phyloP scores from a whole-genome alignment of 2,888 invertebrate genomes.

The Mythimna pallens region DNA sequence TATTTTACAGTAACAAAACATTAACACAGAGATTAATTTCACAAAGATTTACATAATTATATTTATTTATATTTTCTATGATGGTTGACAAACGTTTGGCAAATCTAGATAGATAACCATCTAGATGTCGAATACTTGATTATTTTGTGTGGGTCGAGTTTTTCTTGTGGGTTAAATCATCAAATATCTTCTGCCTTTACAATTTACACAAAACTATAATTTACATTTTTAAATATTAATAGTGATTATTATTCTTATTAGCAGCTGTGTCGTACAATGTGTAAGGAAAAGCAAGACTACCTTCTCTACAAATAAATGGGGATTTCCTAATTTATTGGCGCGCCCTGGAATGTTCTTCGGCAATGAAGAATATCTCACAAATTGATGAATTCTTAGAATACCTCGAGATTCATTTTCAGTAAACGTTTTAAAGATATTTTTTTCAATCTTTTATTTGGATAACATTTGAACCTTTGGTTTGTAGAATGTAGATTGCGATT shows the following conservation, averaged over 20 bases:
- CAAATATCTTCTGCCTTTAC: too few relatives aligned
- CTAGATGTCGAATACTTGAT: not conserved
- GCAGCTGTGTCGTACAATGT: not conserved
- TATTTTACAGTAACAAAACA: not conserved
- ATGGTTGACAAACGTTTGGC: not conserved
- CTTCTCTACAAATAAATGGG: conserved; percentile 84
- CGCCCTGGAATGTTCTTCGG: conserved; percentile 75
- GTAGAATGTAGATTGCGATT: not conserved
- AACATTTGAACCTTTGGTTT: not conserved
- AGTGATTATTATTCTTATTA: too few relatives aligned
- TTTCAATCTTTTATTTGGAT: conserved; percentile 14
- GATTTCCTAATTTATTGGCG: conserved; percentile 82
- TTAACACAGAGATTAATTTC: too few relatives aligned
- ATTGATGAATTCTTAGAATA: conserved; percentile 85
- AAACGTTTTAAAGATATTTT: conserved; percentile 75
- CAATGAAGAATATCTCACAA: conserved; percentile 79
- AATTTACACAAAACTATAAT: too few relatives aligned
- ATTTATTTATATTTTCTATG: not conserved
- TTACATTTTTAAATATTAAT: too few relatives aligned
- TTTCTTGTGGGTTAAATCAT: too few relatives aligned
- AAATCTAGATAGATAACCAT: conserved; percentile 12
- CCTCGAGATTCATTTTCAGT: conserved; percentile 61
- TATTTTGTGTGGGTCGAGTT: too few relatives aligned
- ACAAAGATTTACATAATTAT: not conserved
- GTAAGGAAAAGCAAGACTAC: conserved; percentile 43